Evolutionary conservation across 2,888 invertebrate genomes (phyloP), one percentile per base, ranked within the genome.

Genomic region (Shargacucullia verbasci): DNA sequence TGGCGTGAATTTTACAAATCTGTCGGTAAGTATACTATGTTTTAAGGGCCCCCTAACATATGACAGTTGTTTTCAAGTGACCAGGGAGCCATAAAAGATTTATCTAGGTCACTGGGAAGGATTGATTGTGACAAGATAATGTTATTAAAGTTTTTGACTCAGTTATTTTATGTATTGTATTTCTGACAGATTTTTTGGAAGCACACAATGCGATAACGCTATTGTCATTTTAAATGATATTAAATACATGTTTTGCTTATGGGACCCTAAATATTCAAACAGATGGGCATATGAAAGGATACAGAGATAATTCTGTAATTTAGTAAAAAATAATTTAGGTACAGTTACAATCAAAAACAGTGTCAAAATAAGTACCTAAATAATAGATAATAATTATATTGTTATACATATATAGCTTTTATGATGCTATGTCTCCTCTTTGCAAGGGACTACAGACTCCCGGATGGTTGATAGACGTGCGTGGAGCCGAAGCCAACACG

Each of bases 41-140:
- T 43, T 53, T 48, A 2, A 11, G 20, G n/a, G 5, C 10, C 47
- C 54, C 37, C 40, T 29, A 34, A 12, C 45, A 46, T 52, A 40
- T 55, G 55, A 64, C 64, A 72, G 73, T 70, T 52, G 56, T 70
- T 58, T 60, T 37, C 59, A 60, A 55, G 70, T 59, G 58, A 53
- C 48, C 50, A 54, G 59, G 53, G 53, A 50, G 13, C 55, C 75
- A 61, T 79, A 70, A 78, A 82, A 78, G 79, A 83, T 84, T 80
- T 81, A 86, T 83, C 56, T 82, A 78, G 85, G 84, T 86, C 84
- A 83, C 69, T 66, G 41, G 13, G 57, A 40, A 57, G 38, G 41
- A 54, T 59, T 40, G 67, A 62, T 73, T 63, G 73, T 79, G 78
- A 77, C 76, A 65, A 71, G 80, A 84, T 82, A 77, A 71, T 57